Conservation (phyloP, 2,888 invertebrate genomes). For the Vanessa cardui region DNA sequence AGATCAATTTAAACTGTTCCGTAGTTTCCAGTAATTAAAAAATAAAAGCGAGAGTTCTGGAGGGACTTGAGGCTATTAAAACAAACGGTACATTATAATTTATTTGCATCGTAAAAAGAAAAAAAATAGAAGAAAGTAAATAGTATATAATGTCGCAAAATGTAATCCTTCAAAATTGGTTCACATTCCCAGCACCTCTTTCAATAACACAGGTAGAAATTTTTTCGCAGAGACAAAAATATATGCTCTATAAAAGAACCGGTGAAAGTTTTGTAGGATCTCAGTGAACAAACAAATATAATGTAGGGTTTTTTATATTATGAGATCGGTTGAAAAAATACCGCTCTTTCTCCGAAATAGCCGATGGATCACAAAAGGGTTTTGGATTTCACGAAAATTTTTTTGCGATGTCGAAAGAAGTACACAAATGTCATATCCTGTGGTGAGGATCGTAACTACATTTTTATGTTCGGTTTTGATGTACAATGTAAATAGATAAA, state of each 20-base stretch:
- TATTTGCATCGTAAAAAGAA: constrained; percentile 5
- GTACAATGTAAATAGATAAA: no score
- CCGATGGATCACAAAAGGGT: constrained; percentile 70
- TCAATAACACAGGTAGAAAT: constrained; percentile 50
- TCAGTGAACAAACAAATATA: constrained; percentile 58
- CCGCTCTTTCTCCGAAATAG: constrained; percentile 63
- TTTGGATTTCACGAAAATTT: constrained; percentile 73
- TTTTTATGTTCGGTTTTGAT: constrained; percentile 14
- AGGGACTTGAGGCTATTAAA: neutral
- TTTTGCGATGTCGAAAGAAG: constrained; percentile 42
- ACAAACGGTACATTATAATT: constrained; percentile 28
- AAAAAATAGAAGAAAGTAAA: constrained; percentile 9
- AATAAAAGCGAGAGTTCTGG: neutral
- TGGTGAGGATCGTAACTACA: constrained; percentile 35
- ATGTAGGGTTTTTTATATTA: constrained; percentile 58
- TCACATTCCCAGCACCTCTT: constrained; percentile 61
- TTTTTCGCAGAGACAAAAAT: constrained; percentile 47
- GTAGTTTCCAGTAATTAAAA: neutral
- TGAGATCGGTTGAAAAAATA: constrained; percentile 54
- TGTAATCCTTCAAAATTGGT: constrained; percentile 43
- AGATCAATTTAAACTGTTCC: no score
- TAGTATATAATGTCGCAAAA: constrained; percentile 26
- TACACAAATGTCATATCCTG: constrained; percentile 40
- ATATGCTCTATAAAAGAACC: constrained; percentile 45
- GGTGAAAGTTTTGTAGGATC: constrained; percentile 75